Evolutionary conservation across 2,113 vertebrate species (phyloP).

Genomic region (Zosterops pallidus): DNA sequence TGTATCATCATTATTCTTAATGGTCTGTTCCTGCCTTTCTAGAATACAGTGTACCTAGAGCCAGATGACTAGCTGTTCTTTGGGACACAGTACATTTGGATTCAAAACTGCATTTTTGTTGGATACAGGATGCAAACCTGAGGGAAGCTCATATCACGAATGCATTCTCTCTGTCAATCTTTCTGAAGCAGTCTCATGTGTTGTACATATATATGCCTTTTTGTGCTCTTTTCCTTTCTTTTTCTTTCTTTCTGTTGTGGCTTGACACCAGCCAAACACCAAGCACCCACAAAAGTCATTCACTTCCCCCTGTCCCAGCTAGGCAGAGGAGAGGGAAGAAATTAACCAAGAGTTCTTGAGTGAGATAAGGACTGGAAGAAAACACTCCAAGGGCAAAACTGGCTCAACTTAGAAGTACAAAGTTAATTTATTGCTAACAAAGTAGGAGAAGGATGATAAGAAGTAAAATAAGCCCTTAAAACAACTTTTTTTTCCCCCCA

Average conservation of each 20-base stretch:
- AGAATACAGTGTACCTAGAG: background rate
- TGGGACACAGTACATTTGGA: background rate
- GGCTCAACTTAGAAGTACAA: background rate
- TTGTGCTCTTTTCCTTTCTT: background rate
- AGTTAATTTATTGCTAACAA: background rate
- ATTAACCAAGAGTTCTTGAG: background rate
- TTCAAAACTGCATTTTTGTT: background rate
- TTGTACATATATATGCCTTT: fast-evolving
- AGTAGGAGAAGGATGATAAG: background rate
- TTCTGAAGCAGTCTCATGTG: background rate
- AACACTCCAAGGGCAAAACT: background rate
- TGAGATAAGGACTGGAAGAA: background rate
- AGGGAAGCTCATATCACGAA: background rate
- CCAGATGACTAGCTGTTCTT: background rate
- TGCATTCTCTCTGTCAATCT: background rate
- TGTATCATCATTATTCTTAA: background rate
- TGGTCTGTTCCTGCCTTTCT: background rate
- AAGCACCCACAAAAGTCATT: background rate
- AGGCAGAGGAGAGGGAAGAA: too few relatives aligned
- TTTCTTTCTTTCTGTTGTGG: background rate
- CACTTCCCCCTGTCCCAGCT: background rate
- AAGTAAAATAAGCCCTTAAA: background rate
- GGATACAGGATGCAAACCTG: background rate
- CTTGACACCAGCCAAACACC: background rate
- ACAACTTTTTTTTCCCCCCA: background rate